Percentiles rank a stretch among this genome's conserved stretches.
phyloP scores from a whole-genome alignment of 2,113 vertebrate genomes.

The Progne subis region DNA sequence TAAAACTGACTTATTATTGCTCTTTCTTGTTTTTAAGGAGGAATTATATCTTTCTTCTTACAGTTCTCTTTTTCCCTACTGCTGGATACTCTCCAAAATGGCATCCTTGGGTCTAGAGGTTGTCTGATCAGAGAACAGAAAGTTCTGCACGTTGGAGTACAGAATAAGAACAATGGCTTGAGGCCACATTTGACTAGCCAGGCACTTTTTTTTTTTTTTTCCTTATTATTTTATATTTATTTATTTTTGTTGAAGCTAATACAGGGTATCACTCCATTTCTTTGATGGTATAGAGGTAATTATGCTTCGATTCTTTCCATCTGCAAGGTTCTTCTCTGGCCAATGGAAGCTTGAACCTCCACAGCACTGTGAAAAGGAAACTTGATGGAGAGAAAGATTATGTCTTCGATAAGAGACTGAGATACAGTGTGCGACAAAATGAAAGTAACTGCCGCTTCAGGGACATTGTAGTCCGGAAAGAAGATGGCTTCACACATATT shows the following conservation, averaged over 20 bases:
- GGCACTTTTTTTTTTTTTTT: neutral
- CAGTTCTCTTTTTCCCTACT: neutral
- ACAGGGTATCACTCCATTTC: neutral
- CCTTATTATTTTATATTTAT: neutral
- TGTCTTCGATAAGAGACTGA: slow-evolving; percentile 94
- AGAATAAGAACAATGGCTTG: neutral
- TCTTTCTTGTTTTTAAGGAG: neutral
- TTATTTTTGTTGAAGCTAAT: neutral
- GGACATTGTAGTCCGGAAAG: slow-evolving; percentile 97
- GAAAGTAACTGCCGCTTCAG: slow-evolving; percentile 94
- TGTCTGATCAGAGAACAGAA: neutral
- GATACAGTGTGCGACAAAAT: slow-evolving; percentile 95
- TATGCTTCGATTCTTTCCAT: slow-evolving; percentile 47
- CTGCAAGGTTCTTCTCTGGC: slow-evolving; percentile 82
- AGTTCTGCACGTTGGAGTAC: neutral
- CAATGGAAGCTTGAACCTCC: slow-evolving; percentile 86
- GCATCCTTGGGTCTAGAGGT: neutral
- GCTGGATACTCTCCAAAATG: neutral
- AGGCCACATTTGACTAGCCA: neutral
- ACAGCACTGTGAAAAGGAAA: slow-evolving; percentile 91
- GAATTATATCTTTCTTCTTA: neutral
- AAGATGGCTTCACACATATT: slow-evolving; percentile 96
- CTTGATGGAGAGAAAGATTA: slow-evolving; percentile 91
- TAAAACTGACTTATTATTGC: neutral
- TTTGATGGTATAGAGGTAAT: neutral